Percentiles rank a stretch among this genome's conserved stretches.
Evolutionary conservation across 1,140 invertebrate genomes (phyloP).

Genomic region (Spodoptera litura): DNA sequence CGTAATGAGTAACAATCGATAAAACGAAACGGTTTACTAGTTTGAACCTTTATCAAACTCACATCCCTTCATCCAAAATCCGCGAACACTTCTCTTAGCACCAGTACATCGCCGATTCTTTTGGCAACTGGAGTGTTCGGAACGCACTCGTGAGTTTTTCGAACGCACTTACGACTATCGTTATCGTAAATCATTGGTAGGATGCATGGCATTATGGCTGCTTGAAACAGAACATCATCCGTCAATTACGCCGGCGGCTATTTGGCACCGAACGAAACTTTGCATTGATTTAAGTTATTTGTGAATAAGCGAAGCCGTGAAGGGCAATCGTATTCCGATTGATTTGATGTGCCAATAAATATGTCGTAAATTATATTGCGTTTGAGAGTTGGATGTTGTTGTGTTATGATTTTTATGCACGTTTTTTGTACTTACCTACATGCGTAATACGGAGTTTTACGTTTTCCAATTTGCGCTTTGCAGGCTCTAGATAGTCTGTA

Average conservation of each 20-base stretch:
- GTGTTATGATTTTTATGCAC: no score
- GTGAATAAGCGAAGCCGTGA: slow-evolving; percentile 14
- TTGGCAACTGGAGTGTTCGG: slow-evolving; percentile 74
- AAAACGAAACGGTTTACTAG: no score
- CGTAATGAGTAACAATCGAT: no score
- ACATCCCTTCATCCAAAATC: neutral
- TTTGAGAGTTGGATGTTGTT: neutral
- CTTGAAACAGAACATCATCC: slow-evolving; percentile 53
- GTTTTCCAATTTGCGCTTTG: no score
- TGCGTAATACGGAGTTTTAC: no score
- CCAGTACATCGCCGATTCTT: slow-evolving; percentile 75
- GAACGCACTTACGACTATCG: slow-evolving; percentile 68
- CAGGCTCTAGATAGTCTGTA: no score
- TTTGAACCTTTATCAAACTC: no score
- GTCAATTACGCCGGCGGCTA: slow-evolving; percentile 38
- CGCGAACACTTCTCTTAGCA: slow-evolving; percentile 47
- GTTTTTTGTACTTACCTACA: no score
- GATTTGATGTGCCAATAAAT: slow-evolving; percentile 13
- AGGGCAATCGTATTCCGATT: slow-evolving; percentile 12
- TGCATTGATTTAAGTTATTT: slow-evolving; percentile 37
- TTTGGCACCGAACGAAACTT: slow-evolving; percentile 22
- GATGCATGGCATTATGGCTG: neutral
- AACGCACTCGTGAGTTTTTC: slow-evolving; percentile 71
- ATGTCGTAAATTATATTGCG: neutral
- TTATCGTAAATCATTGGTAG: slow-evolving; percentile 78